Evolutionary conservation across 2,797 vertebrate species (phyloP), one percentile per base, ranked within the genome.

Genomic region (Leptodactylus fallax): DNA sequence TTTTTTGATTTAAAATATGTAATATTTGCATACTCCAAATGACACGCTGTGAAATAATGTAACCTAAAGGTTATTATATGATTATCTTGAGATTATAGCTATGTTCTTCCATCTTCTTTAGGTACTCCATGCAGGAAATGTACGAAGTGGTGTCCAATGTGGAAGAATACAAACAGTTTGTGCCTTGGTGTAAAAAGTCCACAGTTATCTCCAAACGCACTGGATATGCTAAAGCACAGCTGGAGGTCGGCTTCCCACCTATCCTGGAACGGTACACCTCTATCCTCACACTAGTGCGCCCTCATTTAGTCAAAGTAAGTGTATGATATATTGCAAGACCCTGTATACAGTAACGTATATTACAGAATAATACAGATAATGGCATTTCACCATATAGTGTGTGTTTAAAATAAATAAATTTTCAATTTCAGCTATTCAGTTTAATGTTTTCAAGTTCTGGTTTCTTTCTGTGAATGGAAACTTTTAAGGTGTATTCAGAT

Each of bases 41-140:
- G n/a, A n/a, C n/a, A n/a, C n/a, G n/a, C n/a, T n/a, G n/a, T n/a
- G n/a, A n/a, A n/a, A n/a, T n/a, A n/a, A n/a, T n/a, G n/a, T n/a
- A n/a, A n/a, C n/a, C n/a, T n/a, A n/a, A n/a, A n/a, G n/a, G n/a
- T n/a, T n/a, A n/a, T n/a, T n/a, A n/a, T n/a, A n/a, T n/a, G n/a
- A n/a, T n/a, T n/a, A n/a, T n/a, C n/a, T n/a, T n/a, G n/a, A n/a
- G n/a, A n/a, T n/a, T 51, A 51, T 51, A 51, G 5, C 5, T 51
- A 51, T 51, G 5, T 51, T 51, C 36, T 72, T 12, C 19, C 16
- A 0, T 81, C 6, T 7, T 49, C 80, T 55, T 16, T 56, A 99
- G 98, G 90, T 98, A 94, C 91, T 97, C 98, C n/a, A 99, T 99
- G 98, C 97, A 96, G 94, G 97, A 99, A 92, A 99, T 99, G 97